These are phyloP conservation scores for Drosophila mercatorum DNA, from an alignment of 2,888 invertebrate genomes.

Conservation along the genomic window DNA sequence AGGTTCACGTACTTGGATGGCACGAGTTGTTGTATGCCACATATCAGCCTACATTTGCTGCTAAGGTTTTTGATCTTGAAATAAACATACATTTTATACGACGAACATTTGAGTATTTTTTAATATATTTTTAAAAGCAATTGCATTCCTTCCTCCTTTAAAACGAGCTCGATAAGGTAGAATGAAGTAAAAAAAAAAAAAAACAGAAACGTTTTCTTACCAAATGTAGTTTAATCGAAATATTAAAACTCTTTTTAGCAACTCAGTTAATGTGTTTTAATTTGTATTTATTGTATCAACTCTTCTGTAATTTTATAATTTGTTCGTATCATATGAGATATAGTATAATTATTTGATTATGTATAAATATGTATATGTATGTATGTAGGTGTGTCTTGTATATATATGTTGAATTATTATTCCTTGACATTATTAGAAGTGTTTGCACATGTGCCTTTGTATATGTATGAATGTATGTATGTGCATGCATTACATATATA, in stretches of 20 bases:
- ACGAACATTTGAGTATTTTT: too few relatives aligned
- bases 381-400: conserved; percentile 60
- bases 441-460: too few relatives aligned
- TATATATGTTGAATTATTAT: conserved; percentile 65
- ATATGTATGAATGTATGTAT: conserved; percentile 40
- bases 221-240: too few relatives aligned
- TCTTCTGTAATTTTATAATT: conserved; percentile 72
- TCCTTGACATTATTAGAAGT: conserved; percentile 41
- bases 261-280: conserved; percentile 64
- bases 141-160: too few relatives aligned
- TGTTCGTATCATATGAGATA: conserved; percentile 57
- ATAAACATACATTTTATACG: conserved; percentile 12
- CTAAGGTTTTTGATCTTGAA: conserved; percentile 52
- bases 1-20: conserved; percentile 40
- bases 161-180: too few relatives aligned
- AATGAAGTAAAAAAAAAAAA: too few relatives aligned
- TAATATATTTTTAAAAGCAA: too few relatives aligned
- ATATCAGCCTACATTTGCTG: conserved; percentile 43
- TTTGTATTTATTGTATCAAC: conserved; percentile 74
- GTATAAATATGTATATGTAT: conserved; percentile 64
- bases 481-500: conserved; percentile 23
- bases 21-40: conserved; percentile 77
- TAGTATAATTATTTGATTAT: conserved; percentile 71
- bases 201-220: too few relatives aligned
- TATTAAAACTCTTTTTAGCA: conserved; percentile 15